Percentiles rank a stretch among this genome's conserved stretches.
These are phyloP conservation scores for Eupithecia vulgata DNA, from an alignment of 2,888 invertebrate species.

Conservation along the genomic window DNA sequence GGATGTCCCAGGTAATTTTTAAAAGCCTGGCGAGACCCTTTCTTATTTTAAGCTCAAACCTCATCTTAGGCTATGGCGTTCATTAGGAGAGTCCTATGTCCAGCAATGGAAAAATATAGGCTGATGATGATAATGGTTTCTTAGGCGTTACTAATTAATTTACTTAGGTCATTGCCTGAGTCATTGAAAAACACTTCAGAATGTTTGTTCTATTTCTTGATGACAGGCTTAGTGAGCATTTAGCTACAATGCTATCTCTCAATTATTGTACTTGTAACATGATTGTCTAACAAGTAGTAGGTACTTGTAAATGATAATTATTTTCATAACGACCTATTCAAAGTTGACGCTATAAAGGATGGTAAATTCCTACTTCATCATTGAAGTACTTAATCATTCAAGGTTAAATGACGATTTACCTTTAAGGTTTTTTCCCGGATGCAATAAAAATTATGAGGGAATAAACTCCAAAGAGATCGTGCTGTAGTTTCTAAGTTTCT, in stretches of 20 bases:
- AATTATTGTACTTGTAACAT: slow-evolving; percentile 9
- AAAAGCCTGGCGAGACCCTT: no score
- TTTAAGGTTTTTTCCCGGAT: not conserved
- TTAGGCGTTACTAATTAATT: not conserved
- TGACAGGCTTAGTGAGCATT: not conserved
- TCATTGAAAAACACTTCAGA: slow-evolving; percentile 7
- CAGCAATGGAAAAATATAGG: no score
- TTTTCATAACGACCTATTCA: not conserved
- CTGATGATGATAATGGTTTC: no score
- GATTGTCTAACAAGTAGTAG: not conserved
- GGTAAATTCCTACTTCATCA: not conserved
- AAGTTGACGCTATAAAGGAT: slow-evolving; percentile 1
- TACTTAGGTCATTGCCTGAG: slow-evolving; percentile 12
- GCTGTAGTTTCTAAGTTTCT: no score
- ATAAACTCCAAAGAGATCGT: not conserved
- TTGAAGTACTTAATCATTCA: not conserved
- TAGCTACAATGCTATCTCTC: slow-evolving; percentile 14
- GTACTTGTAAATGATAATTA: slow-evolving; percentile 5
- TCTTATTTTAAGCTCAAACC: no score
- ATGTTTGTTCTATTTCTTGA: not conserved
- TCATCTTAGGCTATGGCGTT: no score
- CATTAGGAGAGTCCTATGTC: no score
- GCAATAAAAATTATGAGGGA: not conserved
- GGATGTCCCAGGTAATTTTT: no score
- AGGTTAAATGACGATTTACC: not conserved